Evolutionary conservation across 2,888 invertebrate genomes (phyloP), one percentile per base, ranked within the genome.

Genomic region (Scaptomyza tumidula): DNA sequence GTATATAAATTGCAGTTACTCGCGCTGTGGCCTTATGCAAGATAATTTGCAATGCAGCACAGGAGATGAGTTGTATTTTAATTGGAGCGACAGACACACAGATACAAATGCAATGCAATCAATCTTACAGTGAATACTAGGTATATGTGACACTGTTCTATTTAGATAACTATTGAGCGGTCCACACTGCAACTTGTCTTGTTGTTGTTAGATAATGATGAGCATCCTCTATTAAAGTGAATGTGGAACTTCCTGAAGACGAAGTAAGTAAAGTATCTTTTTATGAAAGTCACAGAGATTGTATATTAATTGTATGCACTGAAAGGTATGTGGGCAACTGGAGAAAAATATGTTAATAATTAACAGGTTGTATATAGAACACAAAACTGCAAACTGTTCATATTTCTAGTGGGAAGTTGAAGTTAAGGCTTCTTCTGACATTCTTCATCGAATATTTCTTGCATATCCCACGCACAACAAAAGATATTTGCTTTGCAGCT

Each of bases 51-150:
- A 82, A 83, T 87, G 87, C 78, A 82, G 85, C 70, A 64, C 84
- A 86, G 87, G 80, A 84, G 83, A 84, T 84, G 83, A 84, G 83
- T 80, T 87, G 72, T 71, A 82, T 88, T 73, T 75, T 75, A 85
- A 84, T 80, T 87, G 86, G 80, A 82, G 27, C 78, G 69, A 79
- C 72, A 14, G 41, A 16, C 1, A 41, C 19, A 71, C 14, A 50
- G n/a, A 62, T 16, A 56, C 46, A 52, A 16, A 37, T 6, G 14
- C 24, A 66, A 46, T 29, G 49, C 37, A 44, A 37, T n/a, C 6
- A 27, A 37, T 61, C 19, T 6, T 33, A 33, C 14, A 45, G 52
- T 62, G 50, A 46, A 54, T 39, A 60, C 49, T 27, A 46, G 33
- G 46, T 71, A 65, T 57, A 60, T 65, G 71, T 61, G 45, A 53